These are phyloP conservation scores for Drosophila elegans DNA, from an alignment of 1,140 invertebrate genomes.

Conservation along the genomic window DNA sequence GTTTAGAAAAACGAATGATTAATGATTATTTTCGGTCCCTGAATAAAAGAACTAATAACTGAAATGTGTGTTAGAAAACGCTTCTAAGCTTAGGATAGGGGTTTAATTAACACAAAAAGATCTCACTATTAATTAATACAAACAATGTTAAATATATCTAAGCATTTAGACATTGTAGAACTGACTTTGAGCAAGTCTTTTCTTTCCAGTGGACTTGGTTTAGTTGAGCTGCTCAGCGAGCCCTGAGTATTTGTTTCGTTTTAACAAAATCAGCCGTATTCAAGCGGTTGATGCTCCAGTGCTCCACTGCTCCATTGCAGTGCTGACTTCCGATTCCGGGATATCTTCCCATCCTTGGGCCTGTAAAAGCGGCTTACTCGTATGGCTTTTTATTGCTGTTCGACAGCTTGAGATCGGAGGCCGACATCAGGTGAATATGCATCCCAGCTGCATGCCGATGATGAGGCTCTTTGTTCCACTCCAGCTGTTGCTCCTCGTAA, in stretches of 20 bases:
- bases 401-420: constrained; percentile 37
- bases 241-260: constrained; percentile 63
- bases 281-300: constrained; percentile 52
- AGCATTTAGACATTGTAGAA: too few relatives aligned
- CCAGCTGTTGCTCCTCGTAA: constrained; percentile 37
- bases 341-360: background rate
- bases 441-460: constrained; percentile 53
- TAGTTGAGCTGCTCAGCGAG: background rate
- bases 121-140: too few relatives aligned
- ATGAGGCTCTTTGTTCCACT: constrained; percentile 46
- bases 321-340: background rate
- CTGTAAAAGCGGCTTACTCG: constrained; percentile 58
- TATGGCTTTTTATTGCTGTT: constrained; percentile 45
- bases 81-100: too few relatives aligned
- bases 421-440: constrained; percentile 52
- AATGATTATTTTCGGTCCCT: too few relatives aligned
- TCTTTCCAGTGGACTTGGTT: constrained; percentile 5
- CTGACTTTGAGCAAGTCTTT: background rate
- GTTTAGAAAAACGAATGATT: too few relatives aligned
- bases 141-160: too few relatives aligned
- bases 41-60: too few relatives aligned
- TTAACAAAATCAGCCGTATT: constrained; percentile 74
- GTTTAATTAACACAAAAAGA: too few relatives aligned
- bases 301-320: constrained; percentile 27
- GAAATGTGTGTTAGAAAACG: too few relatives aligned